Evolutionary conservation across 1,140 invertebrate genomes (phyloP).

Genomic region (Drosophila ohnishii): DNA sequence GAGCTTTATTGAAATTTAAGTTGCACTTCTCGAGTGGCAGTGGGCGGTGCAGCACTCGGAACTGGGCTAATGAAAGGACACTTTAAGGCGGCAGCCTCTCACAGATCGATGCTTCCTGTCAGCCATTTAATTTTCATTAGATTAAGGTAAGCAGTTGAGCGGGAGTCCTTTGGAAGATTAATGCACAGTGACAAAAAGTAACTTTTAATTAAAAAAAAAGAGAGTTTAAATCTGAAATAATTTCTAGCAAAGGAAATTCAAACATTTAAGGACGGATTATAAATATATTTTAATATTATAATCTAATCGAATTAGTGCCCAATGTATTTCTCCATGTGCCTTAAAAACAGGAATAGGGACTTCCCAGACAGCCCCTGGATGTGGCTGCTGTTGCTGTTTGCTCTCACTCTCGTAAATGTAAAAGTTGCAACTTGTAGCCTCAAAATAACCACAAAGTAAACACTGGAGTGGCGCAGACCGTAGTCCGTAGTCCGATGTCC

Average conservation of each 20-base stretch:
- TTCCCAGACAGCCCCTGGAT: slow-evolving; percentile 24
- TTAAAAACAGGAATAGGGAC: slow-evolving; percentile 7
- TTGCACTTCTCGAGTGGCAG: slow-evolving; percentile 32
- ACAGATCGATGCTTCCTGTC: slow-evolving; percentile 34
- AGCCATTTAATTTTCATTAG: slow-evolving; percentile 73
- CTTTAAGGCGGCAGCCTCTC: slow-evolving; percentile 45
- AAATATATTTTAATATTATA: background rate
- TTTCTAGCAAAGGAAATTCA: background rate
- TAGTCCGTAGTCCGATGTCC: background rate
- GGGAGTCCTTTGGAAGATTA: background rate
- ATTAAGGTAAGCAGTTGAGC: slow-evolving; percentile 61
- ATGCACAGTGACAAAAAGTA: background rate
- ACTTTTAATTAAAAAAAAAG: background rate
- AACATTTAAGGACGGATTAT: background rate
- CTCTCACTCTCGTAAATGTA: slow-evolving; percentile 62
- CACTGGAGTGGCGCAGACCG: slow-evolving; percentile 64
- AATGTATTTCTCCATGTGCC: slow-evolving; percentile 3
- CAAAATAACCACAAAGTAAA: slow-evolving; percentile 81
- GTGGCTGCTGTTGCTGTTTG: slow-evolving; percentile 46
- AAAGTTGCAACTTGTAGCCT: slow-evolving; percentile 80
- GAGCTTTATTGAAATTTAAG: slow-evolving; percentile 66
- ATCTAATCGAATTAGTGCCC: background rate
- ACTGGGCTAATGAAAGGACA: slow-evolving; percentile 64
- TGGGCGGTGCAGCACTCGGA: slow-evolving; percentile 12
- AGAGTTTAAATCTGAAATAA: too few relatives aligned